Conservation (phyloP, 2,113 vertebrate genomes). For the Etheostoma cragini region DNA sequence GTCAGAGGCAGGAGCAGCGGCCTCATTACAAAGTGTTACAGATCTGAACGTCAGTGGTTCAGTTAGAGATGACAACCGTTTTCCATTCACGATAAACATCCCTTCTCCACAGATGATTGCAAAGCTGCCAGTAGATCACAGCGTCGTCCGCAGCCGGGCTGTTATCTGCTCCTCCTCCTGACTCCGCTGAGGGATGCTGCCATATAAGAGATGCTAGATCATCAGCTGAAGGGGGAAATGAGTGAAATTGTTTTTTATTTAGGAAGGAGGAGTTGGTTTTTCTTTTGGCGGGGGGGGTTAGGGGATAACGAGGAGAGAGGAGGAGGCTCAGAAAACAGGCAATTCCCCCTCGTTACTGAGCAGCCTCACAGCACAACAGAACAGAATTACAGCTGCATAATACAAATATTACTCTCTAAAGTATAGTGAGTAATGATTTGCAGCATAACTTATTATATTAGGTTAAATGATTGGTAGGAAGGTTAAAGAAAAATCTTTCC, state of each 20-base stretch:
- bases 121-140: constrained; percentile 47
- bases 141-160: constrained; percentile 34
- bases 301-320: constrained; percentile 15
- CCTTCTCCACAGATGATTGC: constrained; percentile 43
- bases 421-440: constrained; percentile 4
- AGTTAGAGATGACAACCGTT: constrained; percentile 48
- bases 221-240: constrained; percentile 27
- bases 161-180: constrained; percentile 55
- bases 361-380: background rate
- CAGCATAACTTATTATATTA: background rate
- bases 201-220: constrained; percentile 39
- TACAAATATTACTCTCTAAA: constrained; percentile 3
- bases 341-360: background rate
- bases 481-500: background rate
- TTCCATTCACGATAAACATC: constrained; percentile 51
- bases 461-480: constrained; percentile 11
- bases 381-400: constrained; percentile 1
- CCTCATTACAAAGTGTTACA: background rate
- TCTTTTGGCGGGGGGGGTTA: background rate
- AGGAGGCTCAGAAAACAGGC: background rate
- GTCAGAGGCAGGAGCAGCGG: constrained; percentile 13
- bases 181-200: constrained; percentile 21
- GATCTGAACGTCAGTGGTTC: constrained; percentile 38
- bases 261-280: constrained; percentile 12
- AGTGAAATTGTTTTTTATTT: constrained; percentile 40